Percentiles rank a stretch among this genome's conserved stretches.
phyloP scores from a whole-genome alignment of 1,140 invertebrate genomes.

The Propsilocerus akamusi region DNA sequence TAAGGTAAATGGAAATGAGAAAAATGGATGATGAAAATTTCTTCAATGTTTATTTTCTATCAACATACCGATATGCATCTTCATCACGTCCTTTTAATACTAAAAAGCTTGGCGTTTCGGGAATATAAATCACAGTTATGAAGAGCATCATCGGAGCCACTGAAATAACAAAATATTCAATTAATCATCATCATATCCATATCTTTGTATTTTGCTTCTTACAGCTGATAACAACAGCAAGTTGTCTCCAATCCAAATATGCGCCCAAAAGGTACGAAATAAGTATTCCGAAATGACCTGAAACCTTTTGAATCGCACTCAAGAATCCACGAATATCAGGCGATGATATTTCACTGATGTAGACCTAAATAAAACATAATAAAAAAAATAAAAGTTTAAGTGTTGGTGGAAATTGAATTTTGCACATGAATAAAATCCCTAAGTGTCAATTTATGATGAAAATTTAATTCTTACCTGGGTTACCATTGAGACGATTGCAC shows the following conservation, averaged over 20 bases:
- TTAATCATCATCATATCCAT: no score
- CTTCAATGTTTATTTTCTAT: background rate
- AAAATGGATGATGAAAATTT: constrained; percentile 2
- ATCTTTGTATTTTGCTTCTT: no score
- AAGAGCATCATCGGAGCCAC: constrained; percentile 40
- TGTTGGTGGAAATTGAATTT: background rate
- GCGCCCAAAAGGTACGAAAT: constrained; percentile 68
- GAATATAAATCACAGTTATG: constrained; percentile 36
- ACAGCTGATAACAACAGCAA: constrained; percentile 51
- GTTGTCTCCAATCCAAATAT: constrained; percentile 65
- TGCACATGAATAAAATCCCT: background rate
- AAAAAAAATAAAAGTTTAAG: background rate
- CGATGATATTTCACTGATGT: constrained; percentile 80
- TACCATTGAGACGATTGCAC: constrained; percentile 62
- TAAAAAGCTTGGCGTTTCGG: constrained; percentile 50
- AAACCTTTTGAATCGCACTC: constrained; percentile 70
- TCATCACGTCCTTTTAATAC: constrained; percentile 38
- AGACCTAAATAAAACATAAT: constrained; percentile 40
- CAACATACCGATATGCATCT: constrained; percentile 33
- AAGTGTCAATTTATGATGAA: constrained; percentile 5
- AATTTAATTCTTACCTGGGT: constrained; percentile 38
- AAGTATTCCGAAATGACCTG: constrained; percentile 67
- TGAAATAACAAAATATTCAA: no score
- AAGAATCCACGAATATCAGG: constrained; percentile 71
- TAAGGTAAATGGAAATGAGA: constrained; percentile 10